Conservation (phyloP, 2,113 vertebrate species). For the Natator depressus region DNA sequence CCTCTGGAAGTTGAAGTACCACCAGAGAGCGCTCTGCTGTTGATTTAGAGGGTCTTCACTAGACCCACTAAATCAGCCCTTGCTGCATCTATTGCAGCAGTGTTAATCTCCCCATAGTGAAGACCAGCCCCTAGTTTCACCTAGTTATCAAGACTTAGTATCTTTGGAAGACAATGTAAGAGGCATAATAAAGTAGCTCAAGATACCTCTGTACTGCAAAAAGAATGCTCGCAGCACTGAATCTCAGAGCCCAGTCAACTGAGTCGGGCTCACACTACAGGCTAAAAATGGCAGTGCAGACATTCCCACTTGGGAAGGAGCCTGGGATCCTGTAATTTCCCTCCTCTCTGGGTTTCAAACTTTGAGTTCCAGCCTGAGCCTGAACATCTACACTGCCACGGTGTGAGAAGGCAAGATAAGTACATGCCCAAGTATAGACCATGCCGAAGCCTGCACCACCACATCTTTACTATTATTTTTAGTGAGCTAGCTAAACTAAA, state of each 20-base stretch:
- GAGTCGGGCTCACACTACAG: neutral
- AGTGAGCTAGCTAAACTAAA: neutral
- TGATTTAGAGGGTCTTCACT: no score
- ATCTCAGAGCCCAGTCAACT: neutral
- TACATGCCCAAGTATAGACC: neutral
- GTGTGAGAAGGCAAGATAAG: neutral
- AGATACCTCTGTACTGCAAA: neutral
- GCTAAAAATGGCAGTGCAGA: neutral
- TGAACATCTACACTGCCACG: no score
- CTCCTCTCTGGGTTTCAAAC: no score
- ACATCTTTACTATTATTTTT: neutral
- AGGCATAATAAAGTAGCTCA: neutral
- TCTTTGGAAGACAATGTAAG: neutral
- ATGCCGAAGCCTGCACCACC: neutral
- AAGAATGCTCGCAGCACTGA: neutral
- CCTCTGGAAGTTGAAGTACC: no score
- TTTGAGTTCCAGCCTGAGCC: no score
- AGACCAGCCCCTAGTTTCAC: neutral
- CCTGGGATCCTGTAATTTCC: no score
- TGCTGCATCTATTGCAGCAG: no score
- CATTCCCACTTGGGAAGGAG: no score
- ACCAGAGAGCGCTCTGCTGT: no score
- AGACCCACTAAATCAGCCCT: no score
- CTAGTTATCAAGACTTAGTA: neutral
- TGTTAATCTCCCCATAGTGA: no score